Conservation (phyloP, 2,113 vertebrate species). For the Entomyzon cyanotis region DNA sequence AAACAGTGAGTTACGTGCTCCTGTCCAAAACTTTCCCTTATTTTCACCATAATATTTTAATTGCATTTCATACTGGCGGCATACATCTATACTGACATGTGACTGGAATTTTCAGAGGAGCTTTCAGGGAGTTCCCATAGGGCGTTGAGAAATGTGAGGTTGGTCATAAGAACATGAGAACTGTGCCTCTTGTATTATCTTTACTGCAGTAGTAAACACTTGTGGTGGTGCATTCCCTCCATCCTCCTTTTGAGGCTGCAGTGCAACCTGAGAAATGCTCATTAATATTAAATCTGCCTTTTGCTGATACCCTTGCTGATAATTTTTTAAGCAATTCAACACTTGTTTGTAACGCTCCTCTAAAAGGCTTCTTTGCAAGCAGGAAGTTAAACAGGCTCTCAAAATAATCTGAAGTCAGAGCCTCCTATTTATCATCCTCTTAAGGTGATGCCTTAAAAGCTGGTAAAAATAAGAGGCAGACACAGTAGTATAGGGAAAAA, state of each 20-base stretch:
- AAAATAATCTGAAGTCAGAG: not conserved
- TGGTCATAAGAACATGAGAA: not conserved
- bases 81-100: not conserved
- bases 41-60: not conserved
- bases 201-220: not conserved
- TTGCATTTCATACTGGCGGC: not conserved
- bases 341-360: fast-evolving
- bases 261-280: not conserved
- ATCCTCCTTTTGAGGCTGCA: not conserved
- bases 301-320: not conserved
- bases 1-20: not conserved
- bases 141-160: not conserved
- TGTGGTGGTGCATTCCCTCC: not conserved
- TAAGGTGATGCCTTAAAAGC: too few species aligned
- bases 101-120: not conserved
- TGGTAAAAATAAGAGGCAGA: too few species aligned
- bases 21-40: not conserved
- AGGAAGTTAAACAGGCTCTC: not conserved
- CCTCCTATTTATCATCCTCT: not conserved
- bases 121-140: not conserved
- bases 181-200: not conserved
- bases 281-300: not conserved
- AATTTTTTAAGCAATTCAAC: not conserved
- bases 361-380: not conserved
- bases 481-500: too few species aligned